phyloP scores from a whole-genome alignment of 2,113 vertebrate genomes.

The Colius striatus region DNA sequence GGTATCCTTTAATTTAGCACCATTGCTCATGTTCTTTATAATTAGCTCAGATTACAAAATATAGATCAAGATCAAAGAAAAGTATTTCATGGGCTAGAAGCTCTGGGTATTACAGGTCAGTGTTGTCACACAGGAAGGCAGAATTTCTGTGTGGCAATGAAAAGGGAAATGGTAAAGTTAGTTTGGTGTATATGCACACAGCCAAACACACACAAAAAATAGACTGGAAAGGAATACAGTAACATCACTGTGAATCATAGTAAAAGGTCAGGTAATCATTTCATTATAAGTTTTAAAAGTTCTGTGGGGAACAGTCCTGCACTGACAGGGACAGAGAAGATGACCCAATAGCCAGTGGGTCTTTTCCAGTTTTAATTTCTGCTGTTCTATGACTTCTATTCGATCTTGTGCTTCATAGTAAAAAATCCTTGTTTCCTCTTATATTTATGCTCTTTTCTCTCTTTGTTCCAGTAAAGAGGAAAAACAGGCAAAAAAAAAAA shows the following conservation, averaged over 20 bases:
- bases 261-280: slow-evolving; percentile 4
- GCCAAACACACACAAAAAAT: neutral
- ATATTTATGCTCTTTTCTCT: neutral
- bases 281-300: slow-evolving; percentile 7
- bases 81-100: neutral
- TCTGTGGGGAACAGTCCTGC: neutral
- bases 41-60: neutral
- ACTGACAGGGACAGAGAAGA: neutral
- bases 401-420: slow-evolving; percentile 12
- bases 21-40: neutral
- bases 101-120: neutral
- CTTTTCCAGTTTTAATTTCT: slow-evolving; percentile 42
- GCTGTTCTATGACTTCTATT: slow-evolving; percentile 2
- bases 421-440: slow-evolving; percentile 20
- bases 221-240: neutral
- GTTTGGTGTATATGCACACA: neutral
- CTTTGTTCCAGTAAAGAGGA: slow-evolving; percentile 8
- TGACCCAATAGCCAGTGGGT: neutral
- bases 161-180: neutral
- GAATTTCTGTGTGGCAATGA: neutral
- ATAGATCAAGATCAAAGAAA: neutral
- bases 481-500: neutral
- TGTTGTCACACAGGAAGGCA: neutral
- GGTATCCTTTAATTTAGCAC: neutral
- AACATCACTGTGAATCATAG: neutral